These are phyloP conservation scores for Harpagoxenus sublaevis DNA, from an alignment of 2,888 invertebrate species.

Conservation along the genomic window DNA sequence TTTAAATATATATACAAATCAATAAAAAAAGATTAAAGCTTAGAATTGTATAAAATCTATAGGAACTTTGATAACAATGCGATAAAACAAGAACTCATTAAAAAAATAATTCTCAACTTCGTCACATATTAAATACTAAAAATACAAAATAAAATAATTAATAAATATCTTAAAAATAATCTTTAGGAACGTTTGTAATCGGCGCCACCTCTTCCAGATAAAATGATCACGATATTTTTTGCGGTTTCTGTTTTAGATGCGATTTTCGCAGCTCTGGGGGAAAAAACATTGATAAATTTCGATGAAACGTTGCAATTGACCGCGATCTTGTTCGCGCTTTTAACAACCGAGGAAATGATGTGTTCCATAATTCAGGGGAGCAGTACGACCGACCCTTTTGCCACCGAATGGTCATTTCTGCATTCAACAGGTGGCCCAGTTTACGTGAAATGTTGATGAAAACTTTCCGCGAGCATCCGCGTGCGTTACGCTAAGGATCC, in stretches of 20 bases:
- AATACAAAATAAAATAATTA: neutral
- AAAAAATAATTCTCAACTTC: neutral
- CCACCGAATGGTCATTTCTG: constrained; percentile 76
- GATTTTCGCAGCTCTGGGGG: neutral
- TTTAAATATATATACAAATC: neutral
- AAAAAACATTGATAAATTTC: constrained; percentile 45
- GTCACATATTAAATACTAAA: neutral
- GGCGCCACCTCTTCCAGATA: neutral
- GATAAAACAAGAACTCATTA: neutral
- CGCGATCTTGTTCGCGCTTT: constrained; percentile 62
- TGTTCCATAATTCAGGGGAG: constrained; percentile 78
- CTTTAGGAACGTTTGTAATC: neutral
- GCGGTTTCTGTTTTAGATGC: neutral
- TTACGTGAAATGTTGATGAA: constrained; percentile 80
- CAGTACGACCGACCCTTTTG: constrained; percentile 74
- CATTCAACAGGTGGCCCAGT: constrained; percentile 81
- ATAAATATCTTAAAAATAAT: constrained; percentile 9
- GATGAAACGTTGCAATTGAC: constrained; percentile 49
- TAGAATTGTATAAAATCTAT: neutral
- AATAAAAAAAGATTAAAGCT: neutral
- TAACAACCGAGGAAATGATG: constrained; percentile 72
- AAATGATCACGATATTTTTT: neutral
- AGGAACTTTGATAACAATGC: constrained; percentile 18
- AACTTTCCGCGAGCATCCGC: constrained; percentile 70
- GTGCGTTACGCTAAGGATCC: constrained; percentile 56